Evolutionary conservation across 2,113 vertebrate species (phyloP), one percentile per base, ranked within the genome.

Genomic region (Delphinapterus leucas): DNA sequence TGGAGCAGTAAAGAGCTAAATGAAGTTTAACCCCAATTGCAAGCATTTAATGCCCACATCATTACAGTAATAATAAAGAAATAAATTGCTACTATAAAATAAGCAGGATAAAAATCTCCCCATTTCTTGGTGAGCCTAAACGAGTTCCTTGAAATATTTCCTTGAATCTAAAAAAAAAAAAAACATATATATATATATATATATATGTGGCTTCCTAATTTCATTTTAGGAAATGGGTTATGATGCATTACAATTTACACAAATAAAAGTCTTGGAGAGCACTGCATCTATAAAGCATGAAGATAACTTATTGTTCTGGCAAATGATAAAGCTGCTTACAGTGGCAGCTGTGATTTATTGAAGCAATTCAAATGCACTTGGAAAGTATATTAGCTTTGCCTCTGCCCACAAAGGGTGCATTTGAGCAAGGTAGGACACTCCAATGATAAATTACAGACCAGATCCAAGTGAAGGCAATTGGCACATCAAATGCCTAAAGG

Each of bases 291-390:
- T 86, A 98, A 98, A 98, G 97, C 95, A 97, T 68, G 81, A 98
- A 97, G 97, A 98, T 98, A 98, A 98, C 97, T 92, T 98, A 98
- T 97, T 98, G 98, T 98, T 98, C 96, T 97, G 96, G 98, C 96
- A 98, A 98, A 98, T 98, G 98, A 98, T 98, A 98, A 98, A 98
- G 98, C 95, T 97, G 98, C 98, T 99, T 95, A 85, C 93, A 96
- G 93, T 99, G 98, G 98, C 98, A 99, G 98, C 90, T 96, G 95
- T 99, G 99, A 99, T 99, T 99, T 99, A 99, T 98, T 98, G 98
- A 98, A 98, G 98, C 98, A 99, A 99, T 99, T 99, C 98, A 98
- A 98, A 98, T 55, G 97, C 96, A 98, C 98, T 98, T 97, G 98
- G 97, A 99, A 99, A 98, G 98, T 98, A 83, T 98, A 99, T 99